Conservation (phyloP, 37 sponge, comb jelly and placozoan species). For the Aphrocallistes beatrix region DNA sequence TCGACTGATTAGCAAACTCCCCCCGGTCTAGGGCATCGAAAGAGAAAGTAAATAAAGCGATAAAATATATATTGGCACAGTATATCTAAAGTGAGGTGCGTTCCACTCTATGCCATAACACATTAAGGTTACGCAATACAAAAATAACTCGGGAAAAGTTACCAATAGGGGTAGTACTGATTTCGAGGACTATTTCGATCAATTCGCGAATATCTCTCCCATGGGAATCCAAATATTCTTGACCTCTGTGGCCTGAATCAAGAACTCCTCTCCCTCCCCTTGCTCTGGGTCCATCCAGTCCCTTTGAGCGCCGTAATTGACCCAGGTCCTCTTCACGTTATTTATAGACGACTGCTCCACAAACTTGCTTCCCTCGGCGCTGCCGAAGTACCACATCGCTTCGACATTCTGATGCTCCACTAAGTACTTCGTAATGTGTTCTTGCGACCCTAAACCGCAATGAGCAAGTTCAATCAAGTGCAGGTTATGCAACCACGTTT, state of each 20-base stretch:
- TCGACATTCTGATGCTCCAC: slow-evolving; percentile 68
- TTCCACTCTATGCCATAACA: no score
- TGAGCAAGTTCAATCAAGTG: no score
- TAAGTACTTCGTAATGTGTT: slow-evolving; percentile 82
- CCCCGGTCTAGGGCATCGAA: no score
- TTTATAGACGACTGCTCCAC: slow-evolving; percentile 57
- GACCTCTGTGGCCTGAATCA: slow-evolving; percentile 59
- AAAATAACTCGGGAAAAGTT: neutral
- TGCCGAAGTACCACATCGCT: slow-evolving; percentile 79
- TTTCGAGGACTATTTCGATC: neutral
- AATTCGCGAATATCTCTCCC: slow-evolving; percentile 95
- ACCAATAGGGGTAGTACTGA: neutral
- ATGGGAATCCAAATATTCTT: slow-evolving; percentile 96
- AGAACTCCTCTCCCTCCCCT: slow-evolving; percentile 61
- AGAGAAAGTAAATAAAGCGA: no score
- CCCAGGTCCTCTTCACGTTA: slow-evolving; percentile 94
- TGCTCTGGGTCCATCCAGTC: slow-evolving; percentile 66
- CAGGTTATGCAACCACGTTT: no score
- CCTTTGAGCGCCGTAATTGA: slow-evolving; percentile 65
- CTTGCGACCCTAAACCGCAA: slow-evolving; percentile 27
- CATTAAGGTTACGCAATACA: neutral
- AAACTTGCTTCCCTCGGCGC: slow-evolving; percentile 79
- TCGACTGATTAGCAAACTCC: no score
- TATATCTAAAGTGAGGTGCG: no score
- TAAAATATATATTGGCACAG: no score